Percentiles rank a stretch among this genome's conserved stretches.
Conservation (phyloP, 2,113 vertebrate species). For the Sorex fumeus region DNA sequence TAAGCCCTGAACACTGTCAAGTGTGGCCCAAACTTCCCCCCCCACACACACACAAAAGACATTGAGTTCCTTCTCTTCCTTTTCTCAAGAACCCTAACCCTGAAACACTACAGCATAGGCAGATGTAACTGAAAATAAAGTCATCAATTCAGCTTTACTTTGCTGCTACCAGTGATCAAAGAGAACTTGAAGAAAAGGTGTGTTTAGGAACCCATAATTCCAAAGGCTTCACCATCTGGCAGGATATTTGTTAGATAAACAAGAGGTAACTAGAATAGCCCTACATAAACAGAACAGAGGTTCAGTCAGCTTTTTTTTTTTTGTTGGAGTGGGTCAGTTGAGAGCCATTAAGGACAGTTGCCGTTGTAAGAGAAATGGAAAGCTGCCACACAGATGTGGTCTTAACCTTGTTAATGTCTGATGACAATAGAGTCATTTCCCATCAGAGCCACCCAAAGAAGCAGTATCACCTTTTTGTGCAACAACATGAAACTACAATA, state of each 20-base stretch:
- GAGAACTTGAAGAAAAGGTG: not conserved
- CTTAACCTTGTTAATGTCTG: slow-evolving; percentile 15
- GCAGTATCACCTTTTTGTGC: not conserved
- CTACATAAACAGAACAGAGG: slow-evolving; percentile 14
- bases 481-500: not conserved
- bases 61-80: not conserved
- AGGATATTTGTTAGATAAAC: slow-evolving; percentile 45
- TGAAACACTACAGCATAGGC: not conserved
- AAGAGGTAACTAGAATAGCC: slow-evolving; percentile 4
- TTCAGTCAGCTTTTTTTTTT: not conserved
- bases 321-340: slow-evolving; percentile 12
- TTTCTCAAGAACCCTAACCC: not conserved
- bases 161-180: slow-evolving; percentile 5
- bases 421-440: slow-evolving; percentile 52
- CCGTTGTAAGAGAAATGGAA: not conserved
- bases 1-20: no score
- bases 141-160: not conserved
- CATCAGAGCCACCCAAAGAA: slow-evolving; percentile 37
- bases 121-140: not conserved
- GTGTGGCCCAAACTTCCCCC: not conserved
- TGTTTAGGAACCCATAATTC: not conserved
- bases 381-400: not conserved
- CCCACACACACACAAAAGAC: not conserved
- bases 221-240: not conserved
- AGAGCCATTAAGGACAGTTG: slow-evolving; percentile 46